A percentile compares a stretch with the other conserved stretches of the same genome.
phyloP scores from a whole-genome alignment of 1,140 invertebrate genomes.

The Holcopasites calliopsidis region DNA sequence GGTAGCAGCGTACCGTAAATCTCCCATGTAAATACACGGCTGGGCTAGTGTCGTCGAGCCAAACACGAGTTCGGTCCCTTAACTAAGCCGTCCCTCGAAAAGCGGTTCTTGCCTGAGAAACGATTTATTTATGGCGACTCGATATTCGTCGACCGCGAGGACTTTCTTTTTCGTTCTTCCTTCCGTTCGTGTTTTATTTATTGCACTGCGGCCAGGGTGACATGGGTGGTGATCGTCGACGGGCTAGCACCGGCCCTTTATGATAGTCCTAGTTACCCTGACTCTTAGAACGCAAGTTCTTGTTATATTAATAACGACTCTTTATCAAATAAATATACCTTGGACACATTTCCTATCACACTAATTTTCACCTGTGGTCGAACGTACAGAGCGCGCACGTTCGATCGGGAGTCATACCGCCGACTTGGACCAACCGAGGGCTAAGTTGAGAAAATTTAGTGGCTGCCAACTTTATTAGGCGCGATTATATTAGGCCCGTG shows the following conservation, averaged over 20 bases:
- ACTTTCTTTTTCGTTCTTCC: background rate
- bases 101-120: constrained; percentile 5
- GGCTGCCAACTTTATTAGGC: constrained; percentile 64
- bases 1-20: constrained; percentile 53
- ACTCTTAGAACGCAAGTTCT: background rate
- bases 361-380: background rate
- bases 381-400: background rate
- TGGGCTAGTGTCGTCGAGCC: constrained; percentile 28
- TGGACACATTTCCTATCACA: background rate
- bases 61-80: constrained; percentile 30
- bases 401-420: constrained; percentile 38
- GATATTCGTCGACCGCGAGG: background rate
- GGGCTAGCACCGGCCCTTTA: background rate
- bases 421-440: constrained; percentile 35
- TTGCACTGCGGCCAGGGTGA: background rate
- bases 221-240: background rate
- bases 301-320: background rate
- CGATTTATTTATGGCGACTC: constrained; percentile 31
- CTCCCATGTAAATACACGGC: constrained; percentile 55
- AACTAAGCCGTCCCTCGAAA: constrained; percentile 41
- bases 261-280: background rate
- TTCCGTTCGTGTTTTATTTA: background rate
- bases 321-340: background rate
- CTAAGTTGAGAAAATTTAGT: constrained; percentile 62
- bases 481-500: constrained; percentile 59